phyloP scores from a whole-genome alignment of 2,113 vertebrate genomes.

The Melanotaenia duboulayi region DNA sequence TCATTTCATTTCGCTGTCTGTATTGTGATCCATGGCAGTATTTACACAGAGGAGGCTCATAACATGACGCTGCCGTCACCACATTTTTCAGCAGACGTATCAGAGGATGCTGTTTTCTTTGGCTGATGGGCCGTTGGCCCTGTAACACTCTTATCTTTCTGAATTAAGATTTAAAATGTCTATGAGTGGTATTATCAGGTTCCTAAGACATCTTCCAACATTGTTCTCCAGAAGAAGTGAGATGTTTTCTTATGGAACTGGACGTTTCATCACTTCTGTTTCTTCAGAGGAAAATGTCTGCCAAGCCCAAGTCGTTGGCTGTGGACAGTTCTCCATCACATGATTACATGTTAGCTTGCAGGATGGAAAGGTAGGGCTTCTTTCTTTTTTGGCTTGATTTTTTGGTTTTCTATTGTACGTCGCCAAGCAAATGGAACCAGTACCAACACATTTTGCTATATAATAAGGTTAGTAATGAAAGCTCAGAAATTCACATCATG shows the following conservation, averaged over 20 bases:
- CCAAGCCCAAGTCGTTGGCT: no score
- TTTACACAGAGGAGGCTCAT: conserved; percentile 22
- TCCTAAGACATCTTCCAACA: conserved; percentile 16
- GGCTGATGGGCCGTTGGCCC: conserved; percentile 4
- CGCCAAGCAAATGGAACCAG: no score
- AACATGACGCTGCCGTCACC: conserved; percentile 24
- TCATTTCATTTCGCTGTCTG: not conserved
- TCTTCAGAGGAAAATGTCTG: no score
- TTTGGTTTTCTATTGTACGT: no score
- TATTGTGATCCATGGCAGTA: not conserved
- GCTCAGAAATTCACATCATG: no score
- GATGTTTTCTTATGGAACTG: not conserved
- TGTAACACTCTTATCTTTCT: conserved; percentile 31
- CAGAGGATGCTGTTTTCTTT: conserved; percentile 44
- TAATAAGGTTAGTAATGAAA: no score
- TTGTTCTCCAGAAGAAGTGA: not conserved
- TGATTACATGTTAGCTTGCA: no score
- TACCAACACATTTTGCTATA: no score
- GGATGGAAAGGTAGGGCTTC: no score
- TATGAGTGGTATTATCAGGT: not conserved
- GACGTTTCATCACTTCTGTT: not conserved
- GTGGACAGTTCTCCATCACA: no score
- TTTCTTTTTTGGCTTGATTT: no score
- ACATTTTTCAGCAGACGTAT: conserved; percentile 34
- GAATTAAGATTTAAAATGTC: conserved; percentile 17